phyloP scores from a whole-genome alignment of 2,888 invertebrate species.

The Phrixothrix hirtus region DNA sequence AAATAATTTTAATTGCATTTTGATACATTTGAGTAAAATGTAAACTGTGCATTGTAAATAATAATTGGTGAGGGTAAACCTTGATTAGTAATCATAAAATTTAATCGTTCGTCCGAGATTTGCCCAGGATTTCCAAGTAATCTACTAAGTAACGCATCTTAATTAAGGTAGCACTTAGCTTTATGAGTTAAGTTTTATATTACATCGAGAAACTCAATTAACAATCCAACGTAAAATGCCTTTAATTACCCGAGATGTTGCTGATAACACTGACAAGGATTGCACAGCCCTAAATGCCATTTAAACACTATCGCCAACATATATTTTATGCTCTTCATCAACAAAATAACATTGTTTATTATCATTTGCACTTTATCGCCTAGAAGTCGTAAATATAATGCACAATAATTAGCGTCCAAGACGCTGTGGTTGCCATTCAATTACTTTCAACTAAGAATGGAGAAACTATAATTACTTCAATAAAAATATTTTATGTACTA shows the following conservation, averaged over 20 bases:
- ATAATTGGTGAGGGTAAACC: slow-evolving; percentile 25
- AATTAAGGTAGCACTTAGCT: slow-evolving; percentile 51
- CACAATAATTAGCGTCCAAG: slow-evolving; percentile 14
- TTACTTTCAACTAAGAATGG: slow-evolving; percentile 8
- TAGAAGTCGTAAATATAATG: slow-evolving; percentile 23
- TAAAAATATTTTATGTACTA: slow-evolving; percentile 6
- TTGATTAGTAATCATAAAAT: slow-evolving; percentile 45
- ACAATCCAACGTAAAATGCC: slow-evolving; percentile 44
- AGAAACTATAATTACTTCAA: slow-evolving; percentile 15
- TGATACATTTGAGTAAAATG: no score
- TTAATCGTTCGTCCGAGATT: slow-evolving; percentile 42
- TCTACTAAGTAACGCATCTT: slow-evolving; percentile 44
- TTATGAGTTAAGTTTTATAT: slow-evolving; percentile 48
- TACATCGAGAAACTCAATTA: slow-evolving; percentile 48
- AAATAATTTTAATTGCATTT: slow-evolving; percentile 8
- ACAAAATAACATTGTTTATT: slow-evolving; percentile 37
- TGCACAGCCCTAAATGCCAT: slow-evolving; percentile 16
- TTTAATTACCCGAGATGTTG: slow-evolving; percentile 43
- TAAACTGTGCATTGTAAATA: no score
- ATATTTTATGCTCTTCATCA: slow-evolving; percentile 24
- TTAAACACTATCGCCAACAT: slow-evolving; percentile 15
- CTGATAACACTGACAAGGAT: slow-evolving; percentile 15
- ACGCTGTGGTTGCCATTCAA: slow-evolving; percentile 7
- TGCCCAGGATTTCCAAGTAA: slow-evolving; percentile 33
- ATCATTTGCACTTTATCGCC: slow-evolving; percentile 38